These are phyloP conservation scores for Petrolisthes manimaculis DNA, from an alignment of 2,888 invertebrate species.

Conservation along the genomic window DNA sequence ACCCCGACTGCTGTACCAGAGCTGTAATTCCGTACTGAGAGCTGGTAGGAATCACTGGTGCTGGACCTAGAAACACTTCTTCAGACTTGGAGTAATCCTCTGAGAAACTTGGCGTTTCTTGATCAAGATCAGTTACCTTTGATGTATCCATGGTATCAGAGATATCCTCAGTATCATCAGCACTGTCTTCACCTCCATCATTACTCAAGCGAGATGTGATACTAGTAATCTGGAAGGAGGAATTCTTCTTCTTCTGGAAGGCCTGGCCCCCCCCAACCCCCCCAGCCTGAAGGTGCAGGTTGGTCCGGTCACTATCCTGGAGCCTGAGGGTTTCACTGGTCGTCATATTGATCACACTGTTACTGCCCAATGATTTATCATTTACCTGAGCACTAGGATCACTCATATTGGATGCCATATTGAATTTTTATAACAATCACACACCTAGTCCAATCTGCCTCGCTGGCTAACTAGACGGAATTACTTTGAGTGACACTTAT, in stretches of 20 bases:
- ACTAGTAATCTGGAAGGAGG: conserved; percentile 65
- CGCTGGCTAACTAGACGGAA: conserved; percentile 40
- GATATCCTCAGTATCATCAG: conserved; percentile 64
- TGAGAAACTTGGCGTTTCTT: conserved; percentile 64
- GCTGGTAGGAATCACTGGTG: conserved; percentile 61
- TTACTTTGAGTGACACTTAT: conserved; percentile 43
- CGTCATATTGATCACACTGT: conserved; percentile 58
- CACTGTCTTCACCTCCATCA: conserved; percentile 65
- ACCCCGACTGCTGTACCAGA: conserved; percentile 62
- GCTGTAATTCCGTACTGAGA: conserved; percentile 65
- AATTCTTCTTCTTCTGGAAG: conserved; percentile 58
- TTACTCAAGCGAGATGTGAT: conserved; percentile 62
- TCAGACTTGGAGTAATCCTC: conserved; percentile 64
- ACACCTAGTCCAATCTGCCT: conserved; percentile 36
- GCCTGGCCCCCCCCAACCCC: conserved; percentile 30
- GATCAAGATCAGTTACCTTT: conserved; percentile 59
- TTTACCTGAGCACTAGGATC: conserved; percentile 37
- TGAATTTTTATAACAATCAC: conserved; percentile 56
- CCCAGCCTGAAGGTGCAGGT: conserved; percentile 42
- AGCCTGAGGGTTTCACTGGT: conserved; percentile 63
- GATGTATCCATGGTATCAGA: conserved; percentile 63
- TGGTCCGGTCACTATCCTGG: conserved; percentile 51
- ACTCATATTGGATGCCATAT: conserved; percentile 61
- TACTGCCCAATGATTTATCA: conserved; percentile 41
- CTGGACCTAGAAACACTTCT: conserved; percentile 55